These are phyloP conservation scores for Rhegmatorhina hoffmannsi DNA, from an alignment of 2,113 vertebrate species.

Conservation along the genomic window DNA sequence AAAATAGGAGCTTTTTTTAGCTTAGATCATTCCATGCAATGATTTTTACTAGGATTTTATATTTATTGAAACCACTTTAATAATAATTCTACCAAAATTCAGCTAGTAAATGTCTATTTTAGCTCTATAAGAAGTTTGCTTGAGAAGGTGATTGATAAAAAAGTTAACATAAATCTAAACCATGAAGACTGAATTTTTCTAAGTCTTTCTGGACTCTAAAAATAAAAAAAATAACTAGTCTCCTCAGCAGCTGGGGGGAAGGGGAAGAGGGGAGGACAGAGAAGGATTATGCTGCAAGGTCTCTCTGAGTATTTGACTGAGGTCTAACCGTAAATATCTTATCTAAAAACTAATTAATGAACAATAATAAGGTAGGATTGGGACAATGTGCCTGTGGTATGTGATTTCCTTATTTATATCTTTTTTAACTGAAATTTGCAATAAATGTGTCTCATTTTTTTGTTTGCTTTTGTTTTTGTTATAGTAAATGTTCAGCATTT, in stretches of 20 bases:
- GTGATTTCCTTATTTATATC: slow-evolving; percentile 59
- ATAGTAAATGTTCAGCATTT: slow-evolving; percentile 77
- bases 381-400: slow-evolving; percentile 4
- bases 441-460: slow-evolving; percentile 49
- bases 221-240: background rate
- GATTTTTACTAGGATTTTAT: background rate
- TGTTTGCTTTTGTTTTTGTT: slow-evolving; percentile 75
- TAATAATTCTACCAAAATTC: background rate
- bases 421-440: slow-evolving; percentile 62
- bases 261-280: background rate
- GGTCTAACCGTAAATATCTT: slow-evolving; percentile 39
- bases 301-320: background rate
- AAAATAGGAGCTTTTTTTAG: background rate
- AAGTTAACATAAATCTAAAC: background rate
- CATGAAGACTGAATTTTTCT: background rate
- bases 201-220: background rate
- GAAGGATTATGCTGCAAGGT: slow-evolving; percentile 3
- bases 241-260: slow-evolving; percentile 6
- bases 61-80: background rate
- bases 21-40: background rate
- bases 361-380: background rate
- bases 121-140: background rate
- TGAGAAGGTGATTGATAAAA: background rate
- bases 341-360: slow-evolving; percentile 19
- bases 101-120: background rate